Evolutionary conservation across 2,888 invertebrate species (phyloP).

Genomic region (Schizaphis graminum): DNA sequence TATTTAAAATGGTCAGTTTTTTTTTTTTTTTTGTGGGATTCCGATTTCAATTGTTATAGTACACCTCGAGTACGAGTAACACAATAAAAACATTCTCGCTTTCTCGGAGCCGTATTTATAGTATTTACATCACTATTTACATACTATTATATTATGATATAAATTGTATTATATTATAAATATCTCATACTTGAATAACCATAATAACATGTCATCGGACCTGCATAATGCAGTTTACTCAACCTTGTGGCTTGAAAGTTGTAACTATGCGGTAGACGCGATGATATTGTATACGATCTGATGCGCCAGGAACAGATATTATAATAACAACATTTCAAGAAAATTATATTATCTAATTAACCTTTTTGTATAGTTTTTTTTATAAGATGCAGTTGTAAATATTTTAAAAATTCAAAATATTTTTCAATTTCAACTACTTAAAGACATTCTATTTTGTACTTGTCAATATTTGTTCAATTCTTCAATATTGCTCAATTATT

Average conservation of each 20-base stretch:
- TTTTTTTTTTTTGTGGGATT: background rate
- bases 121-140: background rate
- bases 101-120: background rate
- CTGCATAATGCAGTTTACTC: no score
- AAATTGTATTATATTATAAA: no score
- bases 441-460: background rate
- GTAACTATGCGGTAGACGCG: no score
- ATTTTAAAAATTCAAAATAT: background rate
- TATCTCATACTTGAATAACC: no score
- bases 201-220: no score
- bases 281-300: no score
- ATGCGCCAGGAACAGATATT: no score
- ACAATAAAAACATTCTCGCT: background rate
- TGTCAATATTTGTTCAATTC: background rate
- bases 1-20: background rate
- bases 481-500: slow-evolving; percentile 15
- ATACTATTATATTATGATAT: no score
- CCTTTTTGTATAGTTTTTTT: background rate
- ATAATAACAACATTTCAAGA: no score
- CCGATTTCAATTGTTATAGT: background rate
- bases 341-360: no score
- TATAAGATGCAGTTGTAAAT: background rate
- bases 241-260: no score
- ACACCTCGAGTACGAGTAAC: background rate
- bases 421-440: background rate